phyloP scores from a whole-genome alignment of 2,113 vertebrate species.

The Mustelus asterias region DNA sequence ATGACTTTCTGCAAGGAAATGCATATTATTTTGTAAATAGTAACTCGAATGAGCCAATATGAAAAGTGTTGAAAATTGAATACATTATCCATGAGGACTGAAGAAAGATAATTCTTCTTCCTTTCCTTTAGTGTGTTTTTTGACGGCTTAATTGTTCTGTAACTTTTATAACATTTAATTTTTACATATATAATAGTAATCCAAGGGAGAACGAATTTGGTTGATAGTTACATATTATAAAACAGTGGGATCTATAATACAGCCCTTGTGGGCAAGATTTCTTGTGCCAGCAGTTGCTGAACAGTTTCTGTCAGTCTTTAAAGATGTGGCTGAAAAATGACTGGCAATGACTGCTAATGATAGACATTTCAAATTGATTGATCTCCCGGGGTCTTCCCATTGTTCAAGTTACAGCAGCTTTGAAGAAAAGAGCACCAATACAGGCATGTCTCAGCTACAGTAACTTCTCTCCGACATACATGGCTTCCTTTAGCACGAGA shows the following conservation, averaged over 20 bases:
- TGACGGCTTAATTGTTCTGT: background rate
- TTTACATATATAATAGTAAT: background rate
- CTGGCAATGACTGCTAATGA: background rate
- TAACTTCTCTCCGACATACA: background rate
- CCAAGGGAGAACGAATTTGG: background rate
- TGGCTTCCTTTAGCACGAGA: background rate
- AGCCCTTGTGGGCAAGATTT: background rate
- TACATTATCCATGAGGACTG: background rate
- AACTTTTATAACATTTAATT: background rate
- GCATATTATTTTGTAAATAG: background rate
- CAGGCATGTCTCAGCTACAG: background rate
- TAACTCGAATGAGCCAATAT: background rate
- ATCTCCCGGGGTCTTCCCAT: background rate
- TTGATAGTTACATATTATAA: background rate
- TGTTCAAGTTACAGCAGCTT: background rate
- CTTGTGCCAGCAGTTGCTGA: background rate
- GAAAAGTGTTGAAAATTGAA: background rate
- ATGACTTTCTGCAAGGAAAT: background rate
- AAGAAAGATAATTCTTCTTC: background rate
- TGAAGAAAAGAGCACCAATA: background rate
- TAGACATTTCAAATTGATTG: background rate
- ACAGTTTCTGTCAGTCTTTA: background rate
- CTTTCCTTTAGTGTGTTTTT: background rate
- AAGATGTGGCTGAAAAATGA: background rate
- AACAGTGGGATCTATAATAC: background rate